These are phyloP conservation scores for Orientallactaga sibirica DNA, from an alignment of 2,797 vertebrate species.

Conservation along the genomic window DNA sequence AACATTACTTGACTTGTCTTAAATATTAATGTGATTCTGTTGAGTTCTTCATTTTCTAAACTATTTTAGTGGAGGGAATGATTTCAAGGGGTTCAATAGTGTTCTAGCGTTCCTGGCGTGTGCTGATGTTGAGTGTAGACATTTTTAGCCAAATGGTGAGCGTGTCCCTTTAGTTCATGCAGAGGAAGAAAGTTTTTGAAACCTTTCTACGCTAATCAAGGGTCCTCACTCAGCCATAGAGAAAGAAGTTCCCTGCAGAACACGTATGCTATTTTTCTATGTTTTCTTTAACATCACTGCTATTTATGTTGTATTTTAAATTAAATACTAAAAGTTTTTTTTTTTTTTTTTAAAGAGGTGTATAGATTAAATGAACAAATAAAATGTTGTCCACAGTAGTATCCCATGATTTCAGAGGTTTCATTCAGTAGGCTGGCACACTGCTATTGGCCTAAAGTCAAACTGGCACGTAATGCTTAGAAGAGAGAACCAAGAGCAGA, in stretches of 20 bases:
- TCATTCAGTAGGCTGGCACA: background rate
- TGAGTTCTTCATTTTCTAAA: background rate
- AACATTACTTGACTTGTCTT: background rate
- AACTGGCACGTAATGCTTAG: background rate
- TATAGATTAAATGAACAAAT: background rate
- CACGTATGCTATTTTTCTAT: background rate
- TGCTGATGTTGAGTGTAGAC: too few relatives aligned
- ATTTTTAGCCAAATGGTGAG: background rate
- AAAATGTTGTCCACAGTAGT: background rate
- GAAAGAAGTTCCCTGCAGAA: background rate
- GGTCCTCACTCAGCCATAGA: background rate
- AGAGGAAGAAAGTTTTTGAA: background rate
- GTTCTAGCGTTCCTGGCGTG: background rate
- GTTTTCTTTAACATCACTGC: background rate
- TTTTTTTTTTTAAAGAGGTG: too few relatives aligned
- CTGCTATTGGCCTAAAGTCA: background rate
- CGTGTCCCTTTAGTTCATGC: too few relatives aligned
- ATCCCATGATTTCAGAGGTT: background rate
- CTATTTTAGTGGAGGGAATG: background rate
- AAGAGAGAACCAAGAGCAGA: background rate
- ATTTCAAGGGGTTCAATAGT: background rate
- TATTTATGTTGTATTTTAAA: background rate
- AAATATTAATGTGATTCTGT: background rate
- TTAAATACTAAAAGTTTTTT: slow-evolving; percentile 17
- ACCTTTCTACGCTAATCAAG: background rate